phyloP scores from a whole-genome alignment of 2,797 vertebrate genomes.

The Tragelaphus oryx region DNA sequence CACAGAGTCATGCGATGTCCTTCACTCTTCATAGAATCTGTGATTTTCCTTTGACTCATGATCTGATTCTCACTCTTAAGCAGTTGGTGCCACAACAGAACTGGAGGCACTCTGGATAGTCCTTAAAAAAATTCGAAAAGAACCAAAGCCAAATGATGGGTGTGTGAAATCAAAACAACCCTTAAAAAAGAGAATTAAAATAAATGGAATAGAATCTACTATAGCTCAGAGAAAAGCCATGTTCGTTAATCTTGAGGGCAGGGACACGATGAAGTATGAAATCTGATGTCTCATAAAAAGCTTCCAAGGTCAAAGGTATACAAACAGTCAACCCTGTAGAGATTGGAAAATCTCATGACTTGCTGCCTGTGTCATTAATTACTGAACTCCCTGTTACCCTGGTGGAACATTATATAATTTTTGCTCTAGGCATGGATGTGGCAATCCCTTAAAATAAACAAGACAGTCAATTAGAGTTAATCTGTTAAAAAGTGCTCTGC shows the following conservation, averaged over 20 bases:
- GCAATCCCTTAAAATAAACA: slow-evolving; percentile 25
- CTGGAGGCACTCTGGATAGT: background rate
- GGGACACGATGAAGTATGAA: background rate
- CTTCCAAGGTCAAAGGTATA: background rate
- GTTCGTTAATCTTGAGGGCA: background rate
- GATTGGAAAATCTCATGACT: background rate
- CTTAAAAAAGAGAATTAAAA: slow-evolving; percentile 28
- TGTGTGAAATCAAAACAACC: background rate
- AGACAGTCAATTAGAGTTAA: slow-evolving; percentile 37
- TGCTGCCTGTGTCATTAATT: background rate
- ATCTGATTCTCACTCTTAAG: background rate
- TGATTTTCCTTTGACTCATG: background rate
- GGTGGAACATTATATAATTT: slow-evolving; percentile 5
- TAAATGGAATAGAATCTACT: slow-evolving; percentile 7
- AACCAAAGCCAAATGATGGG: background rate
- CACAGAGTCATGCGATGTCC: background rate
- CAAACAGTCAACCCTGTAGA: background rate
- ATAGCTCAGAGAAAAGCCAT: background rate
- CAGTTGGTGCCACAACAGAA: background rate
- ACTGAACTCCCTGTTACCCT: background rate
- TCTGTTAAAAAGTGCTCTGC: slow-evolving; percentile 22
- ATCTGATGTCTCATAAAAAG: background rate
- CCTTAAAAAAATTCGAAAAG: background rate
- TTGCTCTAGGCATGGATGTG: slow-evolving; percentile 6
- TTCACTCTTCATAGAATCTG: background rate